Base-by-base conservation (phyloP, 2,113 vertebrate species). In the Myotis davidii region DNA sequence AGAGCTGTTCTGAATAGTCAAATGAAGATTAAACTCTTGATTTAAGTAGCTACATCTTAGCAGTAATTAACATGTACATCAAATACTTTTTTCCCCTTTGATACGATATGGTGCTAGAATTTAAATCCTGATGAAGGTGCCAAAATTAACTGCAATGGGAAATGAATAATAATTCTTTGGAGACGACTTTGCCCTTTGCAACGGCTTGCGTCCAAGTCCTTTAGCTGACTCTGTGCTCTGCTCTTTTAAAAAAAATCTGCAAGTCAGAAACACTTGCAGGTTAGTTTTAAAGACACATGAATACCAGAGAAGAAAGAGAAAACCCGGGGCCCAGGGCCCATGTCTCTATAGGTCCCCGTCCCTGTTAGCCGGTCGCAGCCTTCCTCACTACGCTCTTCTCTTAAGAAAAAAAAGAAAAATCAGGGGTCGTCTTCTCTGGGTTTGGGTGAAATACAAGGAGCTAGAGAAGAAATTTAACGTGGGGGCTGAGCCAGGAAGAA, bases 11-110 rank as follows among this genome's bases (percentile, higher is more conserved):
- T 73, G 94, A 97, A 96, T 87, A 96, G 97, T 96, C 96, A 97
- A 96, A 97, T 96, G 96, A 97, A 97, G 94, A 97, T 97, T 97
- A 97, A 98, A 97, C 96, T 94, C 97, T 97, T 98, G 97, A 97
- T 97, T 98, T 97, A 97, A 98, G 97, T 89, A 97, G 95, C 96
- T 97, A 95, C 96, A 95, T 98, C 97, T 97, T 95, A 95, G 95
- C 96, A 86, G 96, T 98, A 97, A 98, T 98, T 97, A 98, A 97
- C 97, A 97, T 88, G 92, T 96, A 97, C 94, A 98, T 97, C 97
- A 97, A 97, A 97, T 95, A 95, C 87, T 87, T 95, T 97, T 91
- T 95, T 86, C 52, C 20, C 95, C 95, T 97, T 96, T 97, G 97
- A 97, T 98, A 97, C 92, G 96, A 97, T 95, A 91, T 92, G 96